phyloP scores from a whole-genome alignment of 2,113 vertebrate genomes.

The Pelecanus crispus region DNA sequence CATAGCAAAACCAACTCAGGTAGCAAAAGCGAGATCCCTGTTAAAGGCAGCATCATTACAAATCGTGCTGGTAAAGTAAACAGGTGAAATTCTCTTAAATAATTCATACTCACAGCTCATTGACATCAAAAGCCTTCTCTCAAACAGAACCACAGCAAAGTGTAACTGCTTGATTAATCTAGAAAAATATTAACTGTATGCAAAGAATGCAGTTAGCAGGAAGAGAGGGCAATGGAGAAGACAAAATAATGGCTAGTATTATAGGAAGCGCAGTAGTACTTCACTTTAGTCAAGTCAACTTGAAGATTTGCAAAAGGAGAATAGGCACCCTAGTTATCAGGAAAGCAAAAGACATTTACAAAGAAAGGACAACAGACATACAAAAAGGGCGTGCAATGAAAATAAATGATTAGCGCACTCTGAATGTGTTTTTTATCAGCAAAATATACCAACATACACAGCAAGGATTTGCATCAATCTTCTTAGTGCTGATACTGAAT shows the following conservation, averaged over 20 bases:
- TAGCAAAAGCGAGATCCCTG: neutral
- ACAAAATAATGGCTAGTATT: neutral
- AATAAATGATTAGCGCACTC: neutral
- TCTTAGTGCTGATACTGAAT: neutral
- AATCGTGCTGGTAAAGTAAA: constrained; percentile 9
- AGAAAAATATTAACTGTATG: neutral
- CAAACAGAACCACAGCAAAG: neutral
- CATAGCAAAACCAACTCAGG: neutral
- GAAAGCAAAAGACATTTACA: neutral
- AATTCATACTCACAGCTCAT: constrained; percentile 30
- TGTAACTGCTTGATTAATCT: neutral
- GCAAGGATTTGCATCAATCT: neutral
- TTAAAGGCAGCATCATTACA: neutral
- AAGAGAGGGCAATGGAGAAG: neutral
- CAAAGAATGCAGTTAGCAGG: neutral
- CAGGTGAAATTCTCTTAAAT: constrained; percentile 18
- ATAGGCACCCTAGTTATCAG: neutral
- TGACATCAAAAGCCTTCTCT: constrained; percentile 10
- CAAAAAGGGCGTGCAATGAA: neutral
- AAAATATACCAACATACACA: neutral
- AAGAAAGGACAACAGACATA: neutral
- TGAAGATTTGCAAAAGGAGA: neutral
- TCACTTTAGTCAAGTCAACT: neutral
- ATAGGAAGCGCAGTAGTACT: neutral
- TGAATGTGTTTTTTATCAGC: neutral